phyloP scores from a whole-genome alignment of 1,140 invertebrate genomes.

The Bombus polaris region DNA sequence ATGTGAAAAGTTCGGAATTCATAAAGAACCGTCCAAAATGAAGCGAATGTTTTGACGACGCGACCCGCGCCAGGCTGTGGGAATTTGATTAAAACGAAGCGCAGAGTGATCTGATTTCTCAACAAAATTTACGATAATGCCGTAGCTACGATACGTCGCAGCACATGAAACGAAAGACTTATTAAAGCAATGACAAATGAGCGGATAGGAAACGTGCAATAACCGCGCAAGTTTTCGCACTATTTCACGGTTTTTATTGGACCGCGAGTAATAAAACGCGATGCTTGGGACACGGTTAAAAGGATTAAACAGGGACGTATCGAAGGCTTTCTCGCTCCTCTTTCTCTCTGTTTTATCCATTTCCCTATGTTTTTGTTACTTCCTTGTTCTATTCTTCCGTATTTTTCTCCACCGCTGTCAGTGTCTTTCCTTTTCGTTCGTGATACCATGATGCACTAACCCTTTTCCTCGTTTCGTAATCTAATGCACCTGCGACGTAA shows the following conservation, averaged over 20 bases:
- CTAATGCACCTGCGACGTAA: conserved; percentile 96
- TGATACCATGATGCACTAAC: conserved; percentile 81
- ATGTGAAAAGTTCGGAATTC: no score
- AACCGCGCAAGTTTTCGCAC: conserved; percentile 9
- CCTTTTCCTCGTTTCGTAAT: conserved; percentile 95
- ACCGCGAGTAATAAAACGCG: conserved; percentile 7
- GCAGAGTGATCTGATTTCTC: not conserved
- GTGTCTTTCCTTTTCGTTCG: not conserved
- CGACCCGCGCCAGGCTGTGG: no score
- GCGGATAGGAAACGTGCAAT: not conserved
- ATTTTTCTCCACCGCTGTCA: not conserved
- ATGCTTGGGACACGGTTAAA: conserved; percentile 7
- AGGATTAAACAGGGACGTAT: conserved; percentile 16
- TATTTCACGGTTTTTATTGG: conserved; percentile 14
- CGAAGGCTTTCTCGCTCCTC: no score
- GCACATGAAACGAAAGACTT: not conserved
- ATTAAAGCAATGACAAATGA: conserved; percentile 20
- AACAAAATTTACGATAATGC: not conserved
- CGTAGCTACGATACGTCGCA: not conserved
- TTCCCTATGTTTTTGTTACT: not conserved
- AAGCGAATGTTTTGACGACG: no score
- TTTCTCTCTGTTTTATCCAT: not conserved
- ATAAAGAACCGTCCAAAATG: no score
- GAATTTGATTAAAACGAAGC: not conserved
- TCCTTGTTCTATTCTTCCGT: no score